Conservation (phyloP, 2,113 vertebrate genomes). For the Chloroceryle aenea region DNA sequence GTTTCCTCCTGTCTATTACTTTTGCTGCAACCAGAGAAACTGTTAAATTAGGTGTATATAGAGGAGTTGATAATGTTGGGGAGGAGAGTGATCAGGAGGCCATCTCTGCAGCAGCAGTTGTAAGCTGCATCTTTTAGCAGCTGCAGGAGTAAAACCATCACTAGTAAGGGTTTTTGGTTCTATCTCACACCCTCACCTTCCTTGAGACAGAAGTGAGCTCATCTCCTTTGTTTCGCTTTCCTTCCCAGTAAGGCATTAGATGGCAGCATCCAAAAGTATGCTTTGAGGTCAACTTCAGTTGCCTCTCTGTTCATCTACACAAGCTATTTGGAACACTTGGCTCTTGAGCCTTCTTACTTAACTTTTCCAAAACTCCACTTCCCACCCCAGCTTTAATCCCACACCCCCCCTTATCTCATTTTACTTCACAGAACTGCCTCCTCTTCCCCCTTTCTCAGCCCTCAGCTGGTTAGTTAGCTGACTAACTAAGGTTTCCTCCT, state of each 20-base stretch:
- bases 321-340: not conserved
- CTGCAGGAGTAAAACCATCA: not conserved
- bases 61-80: not conserved
- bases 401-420: fast-evolving
- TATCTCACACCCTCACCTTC: not conserved
- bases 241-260: not conserved
- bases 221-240: not conserved
- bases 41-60: not conserved
- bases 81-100: not conserved
- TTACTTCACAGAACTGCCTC: not conserved
- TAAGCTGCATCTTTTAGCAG: not conserved
- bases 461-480: not conserved
- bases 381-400: not conserved
- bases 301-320: not conserved
- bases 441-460: not conserved
- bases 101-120: not conserved
- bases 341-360: not conserved
- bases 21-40: not conserved
- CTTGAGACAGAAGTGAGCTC: not conserved
- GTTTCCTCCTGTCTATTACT: not conserved
- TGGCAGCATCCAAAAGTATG: not conserved
- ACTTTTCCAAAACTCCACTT: not conserved
- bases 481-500: not conserved
- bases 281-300: not conserved
- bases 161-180: not conserved